Conservation (phyloP, 2,888 invertebrate species). For the Myathropa florea region DNA sequence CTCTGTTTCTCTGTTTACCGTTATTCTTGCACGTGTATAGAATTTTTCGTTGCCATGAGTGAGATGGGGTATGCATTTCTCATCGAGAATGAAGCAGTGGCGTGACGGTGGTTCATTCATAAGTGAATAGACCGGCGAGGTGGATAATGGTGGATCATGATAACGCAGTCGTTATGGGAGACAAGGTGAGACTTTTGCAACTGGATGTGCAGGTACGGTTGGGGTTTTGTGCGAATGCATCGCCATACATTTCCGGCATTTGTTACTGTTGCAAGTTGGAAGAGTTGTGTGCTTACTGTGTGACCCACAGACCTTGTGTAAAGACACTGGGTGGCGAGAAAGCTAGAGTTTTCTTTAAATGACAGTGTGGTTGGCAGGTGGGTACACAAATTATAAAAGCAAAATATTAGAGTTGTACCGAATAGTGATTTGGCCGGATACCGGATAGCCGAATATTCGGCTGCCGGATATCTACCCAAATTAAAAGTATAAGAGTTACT, state of each 20-base stretch:
- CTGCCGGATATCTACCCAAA: too few species aligned
- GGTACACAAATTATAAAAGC: too few species aligned
- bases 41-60: slow-evolving; percentile 11
- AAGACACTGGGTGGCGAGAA: neutral
- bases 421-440: too few species aligned
- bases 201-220: slow-evolving; percentile 25
- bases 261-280: slow-evolving; percentile 52
- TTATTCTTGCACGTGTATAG: slow-evolving; percentile 20
- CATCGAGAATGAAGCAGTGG: slow-evolving; percentile 15
- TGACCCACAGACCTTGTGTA: slow-evolving; percentile 16
- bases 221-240: slow-evolving; percentile 23
- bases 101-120: slow-evolving; percentile 53
- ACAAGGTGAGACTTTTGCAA: slow-evolving; percentile 19
- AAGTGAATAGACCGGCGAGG: slow-evolving; percentile 46
- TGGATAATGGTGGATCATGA: slow-evolving; percentile 9
- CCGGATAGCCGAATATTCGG: too few species aligned
- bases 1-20: neutral
- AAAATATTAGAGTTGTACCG: too few species aligned
- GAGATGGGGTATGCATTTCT: slow-evolving; percentile 8
- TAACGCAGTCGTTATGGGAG: slow-evolving; percentile 1
- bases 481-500: too few species aligned
- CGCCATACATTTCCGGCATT: slow-evolving; percentile 57
- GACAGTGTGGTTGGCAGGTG: neutral
- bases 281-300: slow-evolving; percentile 36
- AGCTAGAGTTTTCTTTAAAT: neutral